Evolutionary conservation across 2,797 vertebrate genomes (phyloP), one percentile per base, ranked within the genome.

Genomic region (Rhodeus uyekii): DNA sequence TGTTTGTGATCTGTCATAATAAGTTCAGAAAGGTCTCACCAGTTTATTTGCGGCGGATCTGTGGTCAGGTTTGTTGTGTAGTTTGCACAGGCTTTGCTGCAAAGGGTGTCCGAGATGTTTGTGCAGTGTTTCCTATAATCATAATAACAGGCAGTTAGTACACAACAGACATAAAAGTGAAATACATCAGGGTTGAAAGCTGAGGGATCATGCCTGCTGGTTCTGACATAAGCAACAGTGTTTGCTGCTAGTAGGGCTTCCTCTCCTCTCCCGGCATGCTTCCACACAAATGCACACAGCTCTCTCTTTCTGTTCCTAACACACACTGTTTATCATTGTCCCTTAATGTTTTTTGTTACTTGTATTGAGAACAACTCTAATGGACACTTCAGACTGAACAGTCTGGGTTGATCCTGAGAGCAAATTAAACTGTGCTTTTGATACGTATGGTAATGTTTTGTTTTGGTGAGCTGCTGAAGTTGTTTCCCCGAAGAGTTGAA

Each of bases 21-120:
- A 69, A 14, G 4, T 14, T 50, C 78, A 64, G n/a, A 58, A 5
- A 68, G 13, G 27, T 44, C 93, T n/a, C 87, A 95, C 94, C 94
- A 95, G 80, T 94, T 83, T 85, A 95, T 95, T 38, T 86, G 85
- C 50, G 63, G 0, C 1, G 82, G 76, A 60, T 91, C 88, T n/a
- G 87, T 8, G 5, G 89, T 77, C 76, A 74, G 58, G 63, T 65
- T 76, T 60, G 65, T 65, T 61, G 61, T 90, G 67, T 50, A 88
- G 87, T 92, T 92, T 22, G 13, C 82, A 87, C 88, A 91, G 27
- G 48, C 65, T 85, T 85, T 24, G 80, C 89, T 92, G 87, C 72
- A 77, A 27, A 85, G 79, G 46, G 76, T 16, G 63, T 87, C 85
- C 29, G 80, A 81, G 60, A 83, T 76, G 44, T 87, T 86, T 24